Percentiles rank a stretch among this genome's conserved stretches.
Conservation (phyloP, 2,888 invertebrate genomes). For the Cephus sareptanus region DNA sequence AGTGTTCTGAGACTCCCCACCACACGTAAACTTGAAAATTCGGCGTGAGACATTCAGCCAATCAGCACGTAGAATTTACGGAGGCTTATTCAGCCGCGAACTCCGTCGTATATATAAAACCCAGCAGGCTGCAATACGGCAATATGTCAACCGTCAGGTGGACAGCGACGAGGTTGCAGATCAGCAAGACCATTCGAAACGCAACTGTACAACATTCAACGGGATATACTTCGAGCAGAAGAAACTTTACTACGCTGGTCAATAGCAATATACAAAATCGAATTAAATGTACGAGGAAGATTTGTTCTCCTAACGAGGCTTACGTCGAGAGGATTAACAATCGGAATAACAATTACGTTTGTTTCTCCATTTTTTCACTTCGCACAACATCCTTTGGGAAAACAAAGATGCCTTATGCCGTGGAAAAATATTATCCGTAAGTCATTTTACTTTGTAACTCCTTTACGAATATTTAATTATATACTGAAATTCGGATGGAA, state of each 20-base stretch:
- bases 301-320: too few relatives aligned
- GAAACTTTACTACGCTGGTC: neutral
- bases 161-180: constrained; percentile 40
- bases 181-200: neutral
- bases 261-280: neutral
- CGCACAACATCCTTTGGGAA: neutral
- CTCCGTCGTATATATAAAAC: constrained; percentile 28
- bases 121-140: constrained; percentile 6
- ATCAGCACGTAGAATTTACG: constrained; percentile 12
- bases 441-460: constrained; percentile 24
- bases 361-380: constrained; percentile 24
- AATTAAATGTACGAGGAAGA: neutral
- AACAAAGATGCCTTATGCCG: constrained; percentile 50
- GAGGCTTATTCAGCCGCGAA: constrained; percentile 14
- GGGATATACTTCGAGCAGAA: neutral
- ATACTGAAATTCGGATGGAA: too few relatives aligned
- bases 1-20: neutral
- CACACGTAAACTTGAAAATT: constrained; percentile 5
- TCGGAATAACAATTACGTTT: constrained; percentile 1
- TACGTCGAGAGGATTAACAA: too few relatives aligned
- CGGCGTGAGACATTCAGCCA: constrained; percentile 11
- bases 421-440: constrained; percentile 53
- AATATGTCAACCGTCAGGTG: constrained; percentile 50
- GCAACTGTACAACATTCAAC: too few relatives aligned
- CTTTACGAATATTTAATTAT: too few relatives aligned